Conservation (phyloP, 30 jellyfish, hydroid and myxozoan genomes). For the Pelagia noctiluca region DNA sequence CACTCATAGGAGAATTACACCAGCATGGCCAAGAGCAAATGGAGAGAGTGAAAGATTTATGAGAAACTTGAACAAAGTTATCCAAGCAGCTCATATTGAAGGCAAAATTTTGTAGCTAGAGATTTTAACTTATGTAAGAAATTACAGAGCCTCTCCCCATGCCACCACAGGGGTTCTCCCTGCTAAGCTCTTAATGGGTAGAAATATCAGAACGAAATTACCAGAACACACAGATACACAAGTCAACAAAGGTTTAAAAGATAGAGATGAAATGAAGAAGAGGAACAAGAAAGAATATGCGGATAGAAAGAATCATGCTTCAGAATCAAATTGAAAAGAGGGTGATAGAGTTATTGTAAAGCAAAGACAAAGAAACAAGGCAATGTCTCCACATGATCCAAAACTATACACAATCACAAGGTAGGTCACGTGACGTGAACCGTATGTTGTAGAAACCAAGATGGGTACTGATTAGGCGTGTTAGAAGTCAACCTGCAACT, state of each 20-base stretch:
- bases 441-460: too few species aligned
- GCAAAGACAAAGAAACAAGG: background rate
- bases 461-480: too few species aligned
- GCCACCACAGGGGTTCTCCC: slow-evolving; percentile 22
- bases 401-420: background rate
- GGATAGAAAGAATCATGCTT: background rate
- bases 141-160: slow-evolving; percentile 30
- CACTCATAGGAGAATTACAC: slow-evolving; percentile 26
- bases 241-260: background rate
- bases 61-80: slow-evolving; percentile 42
- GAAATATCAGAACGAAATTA: slow-evolving; percentile 12
- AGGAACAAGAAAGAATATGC: background rate
- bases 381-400: background rate
- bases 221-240: slow-evolving; percentile 24
- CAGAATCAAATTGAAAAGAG: background rate
- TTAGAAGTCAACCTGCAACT: too few species aligned
- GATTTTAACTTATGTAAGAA: background rate
- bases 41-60: slow-evolving; percentile 54
- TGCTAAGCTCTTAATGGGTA: slow-evolving; percentile 25
- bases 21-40: slow-evolving; percentile 68
- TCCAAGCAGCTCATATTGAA: slow-evolving; percentile 39
- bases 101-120: slow-evolving; percentile 15
- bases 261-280: slow-evolving; percentile 12
- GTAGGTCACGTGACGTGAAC: too few species aligned
- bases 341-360: background rate